Percentiles rank a stretch among this genome's conserved stretches.
phyloP scores from a whole-genome alignment of 2,113 vertebrate genomes.

The Dermatemys mawii region DNA sequence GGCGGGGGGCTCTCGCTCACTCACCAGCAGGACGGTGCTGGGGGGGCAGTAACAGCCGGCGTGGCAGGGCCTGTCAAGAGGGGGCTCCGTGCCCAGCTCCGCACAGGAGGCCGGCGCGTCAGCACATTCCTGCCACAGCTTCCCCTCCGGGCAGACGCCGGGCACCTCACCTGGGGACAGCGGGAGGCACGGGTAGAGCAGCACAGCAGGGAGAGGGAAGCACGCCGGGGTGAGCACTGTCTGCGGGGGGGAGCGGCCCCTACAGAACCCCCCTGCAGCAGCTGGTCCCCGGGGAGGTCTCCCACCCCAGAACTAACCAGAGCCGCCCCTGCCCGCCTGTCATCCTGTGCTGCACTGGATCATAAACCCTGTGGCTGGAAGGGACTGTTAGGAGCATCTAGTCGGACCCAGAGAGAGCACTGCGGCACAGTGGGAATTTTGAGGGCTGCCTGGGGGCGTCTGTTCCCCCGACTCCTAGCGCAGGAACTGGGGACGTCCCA shows the following conservation, averaged over 20 bases:
- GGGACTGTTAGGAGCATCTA: no score
- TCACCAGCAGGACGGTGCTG: conserved; percentile 79
- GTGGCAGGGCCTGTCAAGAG: conserved; percentile 72
- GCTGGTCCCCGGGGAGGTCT: neutral
- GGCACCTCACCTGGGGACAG: conserved; percentile 55
- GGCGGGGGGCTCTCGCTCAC: neutral
- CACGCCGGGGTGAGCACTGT: neutral
- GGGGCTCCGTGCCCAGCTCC: conserved; percentile 67
- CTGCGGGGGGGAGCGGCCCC: neutral
- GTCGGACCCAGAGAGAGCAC: no score
- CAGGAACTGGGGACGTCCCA: no score
- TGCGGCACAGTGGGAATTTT: no score
- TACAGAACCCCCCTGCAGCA: neutral
- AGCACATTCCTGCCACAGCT: conserved; percentile 82
- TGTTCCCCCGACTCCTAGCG: neutral
- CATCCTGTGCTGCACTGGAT: no score
- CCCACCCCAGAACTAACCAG: no score
- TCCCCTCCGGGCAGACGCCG: conserved; percentile 76
- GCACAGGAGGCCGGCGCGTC: conserved; percentile 78
- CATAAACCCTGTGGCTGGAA: no score
- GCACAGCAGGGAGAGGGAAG: neutral
- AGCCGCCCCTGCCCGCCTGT: no score
- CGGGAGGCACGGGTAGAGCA: neutral
- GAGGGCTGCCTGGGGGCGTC: neutral
- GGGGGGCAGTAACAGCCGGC: conserved; percentile 85